These are phyloP conservation scores for Coremacera marginata DNA, from an alignment of 2,888 invertebrate species.

Conservation along the genomic window DNA sequence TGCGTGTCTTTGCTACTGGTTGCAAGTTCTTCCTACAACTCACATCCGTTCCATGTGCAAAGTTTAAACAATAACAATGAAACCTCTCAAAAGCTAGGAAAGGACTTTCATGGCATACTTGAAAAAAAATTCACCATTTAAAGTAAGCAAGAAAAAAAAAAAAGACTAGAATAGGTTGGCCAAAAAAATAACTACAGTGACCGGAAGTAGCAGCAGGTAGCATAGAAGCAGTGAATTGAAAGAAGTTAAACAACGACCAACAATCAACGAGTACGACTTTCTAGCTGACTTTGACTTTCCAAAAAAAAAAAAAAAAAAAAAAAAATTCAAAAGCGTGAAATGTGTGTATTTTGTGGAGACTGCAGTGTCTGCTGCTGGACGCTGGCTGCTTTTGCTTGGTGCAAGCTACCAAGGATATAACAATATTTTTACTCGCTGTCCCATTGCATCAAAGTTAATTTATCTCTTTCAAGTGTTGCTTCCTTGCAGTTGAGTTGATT, in stretches of 20 bases:
- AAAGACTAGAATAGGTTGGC: not conserved
- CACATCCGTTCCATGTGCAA: not conserved
- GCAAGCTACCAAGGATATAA: slow-evolving; percentile 3
- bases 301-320: too few species aligned
- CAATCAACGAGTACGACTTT: slow-evolving; percentile 1
- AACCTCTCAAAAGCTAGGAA: slow-evolving; percentile 13
- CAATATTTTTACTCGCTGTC: slow-evolving; percentile 43
- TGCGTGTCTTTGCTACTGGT: slow-evolving; percentile 1
- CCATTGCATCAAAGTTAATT: slow-evolving; percentile 56
- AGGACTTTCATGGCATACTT: not conserved
- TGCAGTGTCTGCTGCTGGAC: not conserved
- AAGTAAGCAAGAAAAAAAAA: slow-evolving; percentile 15
- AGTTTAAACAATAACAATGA: slow-evolving; percentile 28
- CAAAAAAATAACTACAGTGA: not conserved
- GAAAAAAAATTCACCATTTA: slow-evolving; percentile 5
- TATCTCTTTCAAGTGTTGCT: slow-evolving; percentile 47
- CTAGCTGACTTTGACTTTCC: not conserved
- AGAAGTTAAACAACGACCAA: not conserved
- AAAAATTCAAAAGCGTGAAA: too few species aligned
- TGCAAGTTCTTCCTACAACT: not conserved
- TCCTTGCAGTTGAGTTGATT: slow-evolving; percentile 21
- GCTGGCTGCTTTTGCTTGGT: not conserved
- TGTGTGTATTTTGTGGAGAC: not conserved
- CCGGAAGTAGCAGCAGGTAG: not conserved
- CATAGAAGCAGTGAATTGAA: not conserved